Evolutionary conservation across 2,113 vertebrate species (phyloP), one percentile per base, ranked within the genome.

Genomic region (Peromyscus californicus): DNA sequence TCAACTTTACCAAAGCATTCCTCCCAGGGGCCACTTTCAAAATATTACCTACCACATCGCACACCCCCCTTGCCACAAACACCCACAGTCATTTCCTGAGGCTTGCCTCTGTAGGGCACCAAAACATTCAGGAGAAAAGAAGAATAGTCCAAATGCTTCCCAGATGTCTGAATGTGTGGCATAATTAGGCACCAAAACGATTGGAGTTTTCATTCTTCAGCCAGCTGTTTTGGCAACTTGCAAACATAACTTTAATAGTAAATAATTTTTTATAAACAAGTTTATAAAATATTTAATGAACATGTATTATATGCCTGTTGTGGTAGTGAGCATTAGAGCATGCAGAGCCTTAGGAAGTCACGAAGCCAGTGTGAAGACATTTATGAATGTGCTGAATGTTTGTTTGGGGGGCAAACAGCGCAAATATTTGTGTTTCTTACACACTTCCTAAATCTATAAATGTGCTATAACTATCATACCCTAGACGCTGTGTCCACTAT

Each of bases 141-240:
- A 97, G 94, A 97, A 91, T 67, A 90, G 78, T 90, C 89, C 86
- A 97, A 97, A 98, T 98, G 94, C 70, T 95, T 98, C 96, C 98
- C 98, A 98, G 98, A 97, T 98, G 97, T 98, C 89, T 90, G 92
- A 86, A 95, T 95, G 96, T 96, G 87, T 96, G 94, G 95, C 83
- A 97, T 94, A 97, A 95, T 90, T 96, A 91, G 96, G 93, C 96
- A 96, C 86, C 2, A 2, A 80, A 97, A 96, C 21, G 74, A 95
- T 65, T 84, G 42, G 84, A 90, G 83, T 94, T 96, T 98, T 97
- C 86, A 76, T 95, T 97, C 96, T 96, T 95, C 89, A 88, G 90
- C 69, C 85, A 91, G 91, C 95, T 96, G 51, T 93, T 97, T 97
- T 85, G 86, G 83, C 83, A 94, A 91, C 31, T 86, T 75, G 69